These are phyloP conservation scores for Gymnodraco acuticeps DNA, from an alignment of 2,797 vertebrate genomes.

Conservation along the genomic window DNA sequence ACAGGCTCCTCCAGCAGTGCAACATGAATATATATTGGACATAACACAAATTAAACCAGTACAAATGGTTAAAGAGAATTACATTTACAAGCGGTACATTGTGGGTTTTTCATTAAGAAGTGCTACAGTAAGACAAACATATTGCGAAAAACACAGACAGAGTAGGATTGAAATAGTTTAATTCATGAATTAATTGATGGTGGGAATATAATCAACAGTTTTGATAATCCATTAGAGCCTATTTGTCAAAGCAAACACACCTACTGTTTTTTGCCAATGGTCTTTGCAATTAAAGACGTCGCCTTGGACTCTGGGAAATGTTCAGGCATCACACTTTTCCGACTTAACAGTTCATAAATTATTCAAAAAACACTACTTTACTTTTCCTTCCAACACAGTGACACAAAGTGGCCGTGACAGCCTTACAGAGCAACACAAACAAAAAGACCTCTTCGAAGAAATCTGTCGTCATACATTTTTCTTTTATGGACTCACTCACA, in stretches of 20 bases:
- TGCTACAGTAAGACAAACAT: not conserved
- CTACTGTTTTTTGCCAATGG: not conserved
- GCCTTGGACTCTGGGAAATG: not conserved
- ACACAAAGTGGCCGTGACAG: slow-evolving; percentile 14
- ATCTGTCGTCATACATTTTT: not conserved
- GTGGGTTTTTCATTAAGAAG: not conserved
- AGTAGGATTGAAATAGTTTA: not conserved
- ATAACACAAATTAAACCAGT: too few species aligned
- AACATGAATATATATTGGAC: too few species aligned
- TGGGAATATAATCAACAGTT: not conserved
- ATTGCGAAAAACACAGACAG: not conserved
- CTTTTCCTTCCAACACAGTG: not conserved
- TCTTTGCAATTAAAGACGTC: not conserved
- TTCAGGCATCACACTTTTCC: not conserved
- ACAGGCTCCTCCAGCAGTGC: too few species aligned
- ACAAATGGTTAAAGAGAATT: too few species aligned
- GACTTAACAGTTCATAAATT: too few species aligned
- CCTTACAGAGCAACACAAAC: slow-evolving; percentile 23
- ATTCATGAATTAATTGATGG: not conserved
- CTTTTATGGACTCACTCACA: slow-evolving; percentile 6
- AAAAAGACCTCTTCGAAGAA: slow-evolving; percentile 10
- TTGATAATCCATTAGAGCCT: not conserved
- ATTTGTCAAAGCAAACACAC: not conserved
- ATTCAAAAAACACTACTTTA: too few species aligned
- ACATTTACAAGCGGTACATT: too few species aligned